These are phyloP conservation scores for Ophion ventricosus DNA, from an alignment of 2,888 invertebrate species.

Conservation along the genomic window DNA sequence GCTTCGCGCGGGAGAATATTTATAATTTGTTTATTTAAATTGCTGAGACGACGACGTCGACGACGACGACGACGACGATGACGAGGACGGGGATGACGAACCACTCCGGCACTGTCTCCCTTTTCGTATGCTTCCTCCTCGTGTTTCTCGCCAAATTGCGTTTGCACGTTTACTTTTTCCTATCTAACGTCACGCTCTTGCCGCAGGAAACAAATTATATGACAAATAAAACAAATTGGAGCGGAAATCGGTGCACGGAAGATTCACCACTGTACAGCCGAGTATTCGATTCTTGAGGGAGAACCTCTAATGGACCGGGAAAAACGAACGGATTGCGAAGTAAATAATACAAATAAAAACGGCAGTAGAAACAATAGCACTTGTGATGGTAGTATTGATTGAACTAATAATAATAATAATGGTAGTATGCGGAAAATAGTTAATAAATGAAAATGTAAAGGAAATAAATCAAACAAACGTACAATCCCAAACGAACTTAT, in stretches of 20 bases:
- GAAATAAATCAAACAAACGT: no score
- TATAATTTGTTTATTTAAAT: constrained; percentile 83
- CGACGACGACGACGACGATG: constrained; percentile 44
- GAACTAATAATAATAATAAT: not conserved
- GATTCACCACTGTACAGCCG: constrained; percentile 32
- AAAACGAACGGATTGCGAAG: constrained; percentile 30
- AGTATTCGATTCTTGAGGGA: constrained; percentile 41
- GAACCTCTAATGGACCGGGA: constrained; percentile 59
- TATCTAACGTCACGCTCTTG: constrained; percentile 69
- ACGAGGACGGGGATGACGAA: constrained; percentile 46
- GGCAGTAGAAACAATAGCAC: not conserved
- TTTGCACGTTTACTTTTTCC: constrained; percentile 81
- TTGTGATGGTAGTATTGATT: not conserved
- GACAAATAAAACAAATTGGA: constrained; percentile 41
- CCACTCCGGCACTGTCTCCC: constrained; percentile 10
- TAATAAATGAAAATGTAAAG: no score
- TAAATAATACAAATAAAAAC: not conserved
- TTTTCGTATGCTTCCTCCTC: constrained; percentile 72
- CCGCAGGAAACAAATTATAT: constrained; percentile 40
- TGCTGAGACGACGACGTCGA: constrained; percentile 68
- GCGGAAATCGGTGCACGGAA: constrained; percentile 35
- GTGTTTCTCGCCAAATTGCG: constrained; percentile 78
- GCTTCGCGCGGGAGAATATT: constrained; percentile 81
- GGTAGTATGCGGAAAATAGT: not conserved
- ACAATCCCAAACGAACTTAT: no score